Evolutionary conservation across 2,888 invertebrate genomes (phyloP).

Genomic region (Helleia helle): DNA sequence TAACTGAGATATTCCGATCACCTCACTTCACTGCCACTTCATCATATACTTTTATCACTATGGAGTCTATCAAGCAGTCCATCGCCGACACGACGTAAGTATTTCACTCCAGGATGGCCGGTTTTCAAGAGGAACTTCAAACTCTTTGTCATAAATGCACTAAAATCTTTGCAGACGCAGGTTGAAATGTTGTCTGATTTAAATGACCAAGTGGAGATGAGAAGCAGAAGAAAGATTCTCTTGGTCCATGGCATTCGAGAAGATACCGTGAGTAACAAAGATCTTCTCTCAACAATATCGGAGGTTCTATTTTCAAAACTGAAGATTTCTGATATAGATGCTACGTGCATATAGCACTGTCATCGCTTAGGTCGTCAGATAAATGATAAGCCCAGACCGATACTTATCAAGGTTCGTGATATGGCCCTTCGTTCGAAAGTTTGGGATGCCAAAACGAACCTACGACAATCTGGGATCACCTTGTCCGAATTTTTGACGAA

Average conservation of each 20-base stretch:
- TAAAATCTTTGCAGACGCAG: slow-evolving; percentile 11
- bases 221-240: slow-evolving; percentile 15
- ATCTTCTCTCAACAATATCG: neutral
- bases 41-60: too few relatives aligned
- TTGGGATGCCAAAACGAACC: slow-evolving; percentile 10
- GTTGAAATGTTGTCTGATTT: slow-evolving; percentile 9
- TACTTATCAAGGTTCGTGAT: slow-evolving; percentile 10
- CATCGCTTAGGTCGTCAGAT: neutral
- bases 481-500: slow-evolving; percentile 14
- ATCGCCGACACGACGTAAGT: too few relatives aligned
- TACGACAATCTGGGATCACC: slow-evolving; percentile 12
- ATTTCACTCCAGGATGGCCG: too few relatives aligned
- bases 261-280: too few relatives aligned
- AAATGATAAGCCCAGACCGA: neutral
- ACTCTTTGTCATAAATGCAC: slow-evolving; percentile 10
- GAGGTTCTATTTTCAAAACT: neutral
- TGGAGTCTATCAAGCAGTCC: too few relatives aligned
- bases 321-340: neutral
- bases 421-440: neutral
- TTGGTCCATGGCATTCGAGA: slow-evolving; percentile 16
- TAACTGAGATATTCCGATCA: too few relatives aligned
- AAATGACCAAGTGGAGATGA: slow-evolving; percentile 13
- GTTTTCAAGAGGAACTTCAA: too few relatives aligned
- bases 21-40: too few relatives aligned
- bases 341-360: neutral